Percentiles rank a stretch among this genome's conserved stretches.
These are phyloP conservation scores for Corvus moneduloides DNA, from an alignment of 2,113 vertebrate genomes.

Conservation along the genomic window DNA sequence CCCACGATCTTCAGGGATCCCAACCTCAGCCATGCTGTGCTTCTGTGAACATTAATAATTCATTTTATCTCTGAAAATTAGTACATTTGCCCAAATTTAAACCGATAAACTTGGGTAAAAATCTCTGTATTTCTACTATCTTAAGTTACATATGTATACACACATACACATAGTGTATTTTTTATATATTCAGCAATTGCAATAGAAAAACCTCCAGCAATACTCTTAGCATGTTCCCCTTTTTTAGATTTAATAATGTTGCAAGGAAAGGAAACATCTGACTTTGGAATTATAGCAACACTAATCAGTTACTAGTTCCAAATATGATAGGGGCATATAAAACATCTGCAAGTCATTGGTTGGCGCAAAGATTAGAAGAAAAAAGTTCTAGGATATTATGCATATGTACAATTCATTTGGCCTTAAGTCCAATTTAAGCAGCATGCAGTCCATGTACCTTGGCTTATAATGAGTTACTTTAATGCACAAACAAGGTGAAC, in stretches of 20 bases:
- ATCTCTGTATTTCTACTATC: not conserved
- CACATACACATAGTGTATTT: not conserved
- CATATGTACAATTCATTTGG: conserved; percentile 33
- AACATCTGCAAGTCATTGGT: conserved; percentile 62
- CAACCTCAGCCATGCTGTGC: not conserved
- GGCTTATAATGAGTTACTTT: not conserved
- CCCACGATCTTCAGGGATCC: not conserved
- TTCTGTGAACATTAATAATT: not conserved
- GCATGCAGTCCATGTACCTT: not conserved
- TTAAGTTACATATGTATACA: not conserved
- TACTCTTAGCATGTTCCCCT: not conserved
- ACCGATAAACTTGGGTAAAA: not conserved
- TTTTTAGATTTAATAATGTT: conserved; percentile 24
- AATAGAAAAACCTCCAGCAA: not conserved
- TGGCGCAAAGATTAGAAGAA: conserved; percentile 34
- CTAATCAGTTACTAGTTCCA: conserved; percentile 34
- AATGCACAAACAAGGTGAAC: conserved; percentile 45
- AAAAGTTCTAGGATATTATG: conserved; percentile 24
- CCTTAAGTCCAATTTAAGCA: conserved; percentile 28
- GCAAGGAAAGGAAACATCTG: conserved; percentile 38
- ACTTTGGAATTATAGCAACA: conserved; percentile 41
- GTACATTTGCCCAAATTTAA: not conserved
- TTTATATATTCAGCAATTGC: not conserved
- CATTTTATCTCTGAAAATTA: not conserved
- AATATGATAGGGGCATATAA: conserved; percentile 32